Conservation (phyloP, 1,140 invertebrate species). For the Homarus americanus region DNA sequence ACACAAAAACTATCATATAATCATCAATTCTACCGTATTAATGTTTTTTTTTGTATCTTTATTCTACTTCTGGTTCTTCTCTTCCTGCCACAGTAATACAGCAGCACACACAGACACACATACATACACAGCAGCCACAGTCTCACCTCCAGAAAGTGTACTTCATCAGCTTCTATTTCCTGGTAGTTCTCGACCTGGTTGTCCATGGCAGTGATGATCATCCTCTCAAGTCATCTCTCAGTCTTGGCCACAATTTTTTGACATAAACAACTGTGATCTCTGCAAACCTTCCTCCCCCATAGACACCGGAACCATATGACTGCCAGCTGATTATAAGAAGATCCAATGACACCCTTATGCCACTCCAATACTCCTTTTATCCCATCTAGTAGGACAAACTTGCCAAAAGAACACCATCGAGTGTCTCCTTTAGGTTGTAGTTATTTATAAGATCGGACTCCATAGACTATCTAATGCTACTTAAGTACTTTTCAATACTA, state of each 20-base stretch:
- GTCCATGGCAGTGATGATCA: constrained; percentile 43
- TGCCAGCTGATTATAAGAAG: not conserved
- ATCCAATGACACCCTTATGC: not conserved
- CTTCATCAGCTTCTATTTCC: constrained; percentile 43
- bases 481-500: no score
- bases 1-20: no score
- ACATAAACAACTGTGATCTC: constrained; percentile 36
- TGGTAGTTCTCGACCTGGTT: constrained; percentile 33
- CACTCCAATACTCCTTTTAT: no score
- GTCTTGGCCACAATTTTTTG: constrained; percentile 24
- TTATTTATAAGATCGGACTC: no score
- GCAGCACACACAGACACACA: not conserved
- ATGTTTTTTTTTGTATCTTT: no score
- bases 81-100: no score
- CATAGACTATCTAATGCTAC: no score
- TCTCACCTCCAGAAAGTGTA: constrained; percentile 39
- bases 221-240: constrained; percentile 29
- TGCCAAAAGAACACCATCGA: no score
- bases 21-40: no score
- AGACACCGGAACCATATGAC: not conserved
- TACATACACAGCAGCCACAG: not conserved
- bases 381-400: no score
- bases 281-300: constrained; percentile 19
- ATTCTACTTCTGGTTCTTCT: no score
- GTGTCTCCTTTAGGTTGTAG: no score